Evolutionary conservation across 2,797 vertebrate species (phyloP).

Genomic region (Hemitrygon akajei): DNA sequence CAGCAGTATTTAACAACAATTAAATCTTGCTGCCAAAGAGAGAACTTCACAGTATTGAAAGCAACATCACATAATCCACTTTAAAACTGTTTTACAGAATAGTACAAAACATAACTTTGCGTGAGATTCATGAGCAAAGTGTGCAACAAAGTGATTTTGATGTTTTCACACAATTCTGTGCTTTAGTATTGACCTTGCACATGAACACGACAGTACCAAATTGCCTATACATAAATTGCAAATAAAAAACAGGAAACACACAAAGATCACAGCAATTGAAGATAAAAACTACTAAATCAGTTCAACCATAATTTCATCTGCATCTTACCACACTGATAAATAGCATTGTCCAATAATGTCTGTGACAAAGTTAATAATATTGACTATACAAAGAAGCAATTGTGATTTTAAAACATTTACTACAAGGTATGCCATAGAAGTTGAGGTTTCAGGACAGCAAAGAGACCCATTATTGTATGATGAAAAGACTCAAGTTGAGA

Average conservation of each 20-base stretch:
- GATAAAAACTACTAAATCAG: neutral
- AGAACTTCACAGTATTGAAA: neutral
- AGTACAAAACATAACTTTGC: neutral
- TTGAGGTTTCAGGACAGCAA: neutral
- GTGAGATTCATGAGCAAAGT: neutral
- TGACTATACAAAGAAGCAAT: neutral
- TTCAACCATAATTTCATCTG: neutral
- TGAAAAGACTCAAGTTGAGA: no score
- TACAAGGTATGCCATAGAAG: neutral
- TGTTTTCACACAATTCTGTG: neutral
- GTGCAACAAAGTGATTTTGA: neutral
- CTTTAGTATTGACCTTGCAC: neutral
- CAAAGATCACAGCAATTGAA: no score
- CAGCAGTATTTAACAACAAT: neutral
- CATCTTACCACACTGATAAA: neutral
- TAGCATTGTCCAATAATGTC: neutral
- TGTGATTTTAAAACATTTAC: neutral
- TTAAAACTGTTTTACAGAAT: neutral
- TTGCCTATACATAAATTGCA: neutral
- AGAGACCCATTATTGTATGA: neutral
- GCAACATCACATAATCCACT: neutral
- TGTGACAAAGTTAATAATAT: neutral
- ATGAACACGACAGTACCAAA: neutral
- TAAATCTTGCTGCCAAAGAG: neutral
- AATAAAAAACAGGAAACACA: neutral